Evolutionary conservation across 2,888 invertebrate species (phyloP), one percentile per base, ranked within the genome.

Genomic region (Drosophila bunnanda): DNA sequence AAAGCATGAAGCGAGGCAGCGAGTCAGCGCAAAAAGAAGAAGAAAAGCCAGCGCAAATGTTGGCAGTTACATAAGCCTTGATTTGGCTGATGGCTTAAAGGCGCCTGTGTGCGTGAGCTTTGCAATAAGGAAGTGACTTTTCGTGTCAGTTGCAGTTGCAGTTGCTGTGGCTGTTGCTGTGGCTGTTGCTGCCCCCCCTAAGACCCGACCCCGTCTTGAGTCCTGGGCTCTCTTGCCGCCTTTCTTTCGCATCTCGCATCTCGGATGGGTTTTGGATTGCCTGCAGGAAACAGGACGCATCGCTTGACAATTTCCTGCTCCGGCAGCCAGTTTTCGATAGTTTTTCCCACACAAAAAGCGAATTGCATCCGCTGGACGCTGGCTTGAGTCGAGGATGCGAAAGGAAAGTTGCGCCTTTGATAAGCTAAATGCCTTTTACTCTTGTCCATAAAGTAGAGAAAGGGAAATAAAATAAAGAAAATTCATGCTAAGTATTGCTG

Each of bases 121-220:
- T 82, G 88, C 89, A 89, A 89, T 88, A 82, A 85, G 85, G 85
- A 85, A 85, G 86, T 89, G 74, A 80, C 78, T 84, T 88, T 85
- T 85, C 82, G 74, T 88, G 88, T 82, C 77, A 73, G 58, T 53
- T 50, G 79, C 69, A 52, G 70, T 72, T 71, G 44, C 32, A 10
- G 44, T 28, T 22, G 34, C 36, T 68, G 60, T 8, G 7, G 30
- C 30, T 25, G 25, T 56, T 64, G 72, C 43, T 43, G 43, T 8
- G 7, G 30, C 30, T 25, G 25, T 56, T 64, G 73, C 43, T 43
- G 43, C 25, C 25, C 25, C 46, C 28, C 2, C 25, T 10, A 15
- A 25, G 44, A 15, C 25, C 41, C 41, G 46, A n/a, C 13, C 25
- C 46, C 46, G 46, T 46, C 46, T 46, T 30, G 28, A n/a, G 46